Evolutionary conservation across 1,140 invertebrate species (phyloP).

Genomic region (Zeugodacus cucurbitae): DNA sequence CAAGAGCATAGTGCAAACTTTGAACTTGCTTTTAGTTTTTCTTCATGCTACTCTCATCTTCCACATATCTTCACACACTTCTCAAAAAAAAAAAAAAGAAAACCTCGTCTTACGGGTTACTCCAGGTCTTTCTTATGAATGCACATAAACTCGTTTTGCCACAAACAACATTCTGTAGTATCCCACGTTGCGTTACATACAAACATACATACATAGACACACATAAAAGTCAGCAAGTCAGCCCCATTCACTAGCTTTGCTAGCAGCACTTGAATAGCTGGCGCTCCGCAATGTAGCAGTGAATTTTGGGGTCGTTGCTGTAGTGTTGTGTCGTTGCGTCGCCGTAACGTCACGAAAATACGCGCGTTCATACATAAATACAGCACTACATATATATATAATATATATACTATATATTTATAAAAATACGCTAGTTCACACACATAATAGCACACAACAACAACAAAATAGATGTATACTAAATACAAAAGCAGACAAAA

Average conservation of each 20-base stretch:
- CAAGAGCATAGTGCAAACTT: too few species aligned
- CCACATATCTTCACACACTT: too few species aligned
- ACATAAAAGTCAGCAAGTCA: not conserved
- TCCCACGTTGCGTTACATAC: not conserved
- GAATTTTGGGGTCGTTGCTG: constrained; percentile 8
- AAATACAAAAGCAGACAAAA: not conserved
- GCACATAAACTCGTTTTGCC: not conserved
- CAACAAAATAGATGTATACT: not conserved
- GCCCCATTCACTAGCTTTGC: not conserved
- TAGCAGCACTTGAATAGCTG: not conserved
- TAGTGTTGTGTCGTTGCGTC: not conserved
- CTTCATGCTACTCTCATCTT: too few species aligned
- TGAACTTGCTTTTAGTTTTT: too few species aligned
- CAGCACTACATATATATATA: not conserved
- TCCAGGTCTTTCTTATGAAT: not conserved
- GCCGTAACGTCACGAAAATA: constrained; percentile 14
- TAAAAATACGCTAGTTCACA: not conserved
- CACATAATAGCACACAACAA: not conserved
- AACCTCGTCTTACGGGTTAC: not conserved
- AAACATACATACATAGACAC: not conserved
- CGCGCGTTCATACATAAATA: not conserved
- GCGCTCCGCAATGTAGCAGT: not conserved
- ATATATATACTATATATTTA: not conserved
- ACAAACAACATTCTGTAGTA: not conserved
- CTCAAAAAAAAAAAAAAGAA: not conserved